phyloP scores from a whole-genome alignment of 2,888 invertebrate species.

The Laspeyria flexula region DNA sequence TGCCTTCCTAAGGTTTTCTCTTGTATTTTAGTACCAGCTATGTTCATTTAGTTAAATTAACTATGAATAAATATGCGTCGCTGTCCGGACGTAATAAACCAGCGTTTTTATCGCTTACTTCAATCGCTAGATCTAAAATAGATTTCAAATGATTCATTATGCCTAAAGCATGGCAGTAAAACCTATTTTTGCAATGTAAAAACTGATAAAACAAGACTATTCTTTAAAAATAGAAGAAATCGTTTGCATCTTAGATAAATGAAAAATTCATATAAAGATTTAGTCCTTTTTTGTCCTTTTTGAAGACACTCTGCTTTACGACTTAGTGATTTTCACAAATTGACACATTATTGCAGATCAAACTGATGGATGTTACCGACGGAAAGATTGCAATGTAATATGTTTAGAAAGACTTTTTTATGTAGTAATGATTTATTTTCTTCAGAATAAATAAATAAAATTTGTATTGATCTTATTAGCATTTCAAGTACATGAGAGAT shows the following conservation, averaged over 20 bases:
- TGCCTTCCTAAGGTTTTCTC: too few relatives aligned
- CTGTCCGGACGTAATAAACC: conserved; percentile 26
- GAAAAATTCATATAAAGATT: background rate
- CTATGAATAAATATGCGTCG: background rate
- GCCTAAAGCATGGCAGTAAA: background rate
- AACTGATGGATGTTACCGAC: background rate
- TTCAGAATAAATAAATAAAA: background rate
- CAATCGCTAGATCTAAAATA: conserved; percentile 23
- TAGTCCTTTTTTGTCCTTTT: background rate
- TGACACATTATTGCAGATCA: conserved; percentile 15
- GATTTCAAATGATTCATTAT: conserved; percentile 28
- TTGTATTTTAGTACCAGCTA: background rate
- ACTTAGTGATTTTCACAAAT: background rate
- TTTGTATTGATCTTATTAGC: too few relatives aligned
- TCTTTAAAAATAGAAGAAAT: too few relatives aligned
- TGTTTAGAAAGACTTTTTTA: background rate
- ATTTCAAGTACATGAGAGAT: too few relatives aligned
- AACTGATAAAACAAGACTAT: too few relatives aligned
- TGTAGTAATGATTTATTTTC: background rate
- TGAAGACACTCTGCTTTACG: background rate
- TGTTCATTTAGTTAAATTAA: background rate
- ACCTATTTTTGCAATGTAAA: background rate
- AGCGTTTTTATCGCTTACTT: conserved; percentile 21
- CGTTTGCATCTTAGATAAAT: too few relatives aligned
- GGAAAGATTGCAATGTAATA: background rate